Evolutionary conservation across 2,888 invertebrate genomes (phyloP).

Genomic region (Noctua comes): DNA sequence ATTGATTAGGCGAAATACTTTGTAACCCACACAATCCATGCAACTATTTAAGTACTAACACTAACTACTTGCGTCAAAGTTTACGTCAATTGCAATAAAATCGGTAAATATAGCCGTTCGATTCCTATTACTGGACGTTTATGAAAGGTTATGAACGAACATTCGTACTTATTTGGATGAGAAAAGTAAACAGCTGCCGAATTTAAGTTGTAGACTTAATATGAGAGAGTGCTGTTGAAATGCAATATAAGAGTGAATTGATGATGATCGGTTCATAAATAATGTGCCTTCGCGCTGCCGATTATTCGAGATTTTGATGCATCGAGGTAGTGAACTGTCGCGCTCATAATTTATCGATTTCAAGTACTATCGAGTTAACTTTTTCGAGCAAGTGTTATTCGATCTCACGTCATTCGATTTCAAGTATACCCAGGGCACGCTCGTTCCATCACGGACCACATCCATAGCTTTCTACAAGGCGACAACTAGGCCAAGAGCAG

Average conservation of each 20-base stretch:
- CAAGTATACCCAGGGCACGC: too few relatives aligned
- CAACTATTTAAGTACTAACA: conserved; percentile 54
- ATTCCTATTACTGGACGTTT: conserved; percentile 58
- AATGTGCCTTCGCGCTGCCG: too few relatives aligned
- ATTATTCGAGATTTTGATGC: too few relatives aligned
- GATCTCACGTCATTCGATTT: too few relatives aligned
- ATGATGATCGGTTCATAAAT: too few relatives aligned
- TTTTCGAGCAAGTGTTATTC: too few relatives aligned
- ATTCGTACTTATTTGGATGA: conserved; percentile 33
- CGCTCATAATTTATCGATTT: too few relatives aligned
- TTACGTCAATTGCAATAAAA: conserved; percentile 64
- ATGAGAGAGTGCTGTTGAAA: not conserved
- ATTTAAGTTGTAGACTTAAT: not conserved
- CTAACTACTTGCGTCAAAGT: conserved; percentile 57
- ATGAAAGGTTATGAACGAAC: conserved; percentile 57
- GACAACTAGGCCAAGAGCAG: too few relatives aligned
- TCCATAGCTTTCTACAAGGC: not conserved
- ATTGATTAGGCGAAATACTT: conserved; percentile 41
- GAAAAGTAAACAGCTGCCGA: conserved; percentile 34
- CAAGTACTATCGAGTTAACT: too few relatives aligned
- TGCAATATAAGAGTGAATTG: not conserved
- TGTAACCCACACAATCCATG: conserved; percentile 40
- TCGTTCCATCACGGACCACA: not conserved
- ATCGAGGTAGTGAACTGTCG: too few relatives aligned
- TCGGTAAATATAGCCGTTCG: conserved; percentile 61